Evolutionary conservation across 2,888 invertebrate species (phyloP), one percentile per base, ranked within the genome.

Genomic region (Phasia obesa): DNA sequence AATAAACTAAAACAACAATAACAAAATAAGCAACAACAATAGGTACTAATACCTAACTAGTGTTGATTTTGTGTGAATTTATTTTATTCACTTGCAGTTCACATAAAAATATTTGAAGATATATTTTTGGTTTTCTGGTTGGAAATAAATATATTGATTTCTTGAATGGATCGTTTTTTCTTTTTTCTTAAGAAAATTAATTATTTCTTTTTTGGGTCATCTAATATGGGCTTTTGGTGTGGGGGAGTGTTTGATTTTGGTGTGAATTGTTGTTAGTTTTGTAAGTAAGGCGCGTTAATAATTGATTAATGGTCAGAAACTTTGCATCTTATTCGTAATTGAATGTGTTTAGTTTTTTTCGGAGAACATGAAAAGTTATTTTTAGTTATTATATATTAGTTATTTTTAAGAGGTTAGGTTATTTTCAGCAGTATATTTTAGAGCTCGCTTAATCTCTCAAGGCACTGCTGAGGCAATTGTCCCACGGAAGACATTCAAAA

Each of bases 1-100:
- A 42, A 69, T 38, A 42, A 59, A 75, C 38, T 49, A 21, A 60
- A 69, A 62, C 27, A 69, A 31, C 9, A 69, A 51, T 5, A 55
- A 55, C 62, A 44, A 17, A 23, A 25, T 25, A 31, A 60, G 35
- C 51, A 64, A 47, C 23, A 59, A 31, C 27, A 64, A 53, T 23
- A 44, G 35, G 1, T 11, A 42, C 38, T 15, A 42, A 27, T 38
- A 35, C 11, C 15, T 49, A n/a, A n/a, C 51, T 42, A 42, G 15
- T 42, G 53, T 59, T 69, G 67, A 53, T 77, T 69, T 77, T 60
- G 69, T 70, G 77, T 77, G 69, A 76, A 76, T 70, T 62, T 77
- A 55, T 62, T 71, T 49, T 42, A 35, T 11, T 35, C 9, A 35
- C 64, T 27, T 21, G n/a, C n/a, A 15, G 15, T 49, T 13, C 31